Evolutionary conservation across 2,113 vertebrate genomes (phyloP), one percentile per base, ranked within the genome.

Genomic region (Candoia aspera): DNA sequence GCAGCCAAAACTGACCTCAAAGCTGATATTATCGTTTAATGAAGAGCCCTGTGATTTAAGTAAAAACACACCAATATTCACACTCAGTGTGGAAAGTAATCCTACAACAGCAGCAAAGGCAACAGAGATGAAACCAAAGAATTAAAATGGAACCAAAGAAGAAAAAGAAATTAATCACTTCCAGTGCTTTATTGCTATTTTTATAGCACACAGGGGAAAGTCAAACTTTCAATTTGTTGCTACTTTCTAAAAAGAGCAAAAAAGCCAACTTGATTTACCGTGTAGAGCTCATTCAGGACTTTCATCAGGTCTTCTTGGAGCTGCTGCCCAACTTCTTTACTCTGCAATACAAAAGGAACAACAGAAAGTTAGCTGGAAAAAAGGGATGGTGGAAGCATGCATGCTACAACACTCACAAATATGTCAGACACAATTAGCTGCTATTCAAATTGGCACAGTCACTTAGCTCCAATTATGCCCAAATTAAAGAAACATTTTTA

Each of bases 221-320:
- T 93, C 94, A 94, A 96, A 95, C 49, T 19, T 94, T 37, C 19
- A 79, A 79, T 79, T 93, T 92, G 92, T 84, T 93, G 94, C 92
- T 88, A 21, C 33, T 89, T 93, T 89, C 90, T 58, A 92, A 93
- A 92, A 91, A 95, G 23, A 3, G 94, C 93, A 95, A 93, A 91
- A 91, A 90, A 91, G 53, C 73, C 64, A 37, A 46, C 8, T 15
- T 93, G 94, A 96, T 97, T 99, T 98, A 99, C 99, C 97, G 99
- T 98, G 96, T 99, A 99, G 87, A 99, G 98, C 90, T 99, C 99
- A 90, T 99, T 99, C 94, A 99, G 96, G 94, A 99, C 99, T 97
- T 99, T 99, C 98, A 99, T 98, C 97, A 99, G 95, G 95, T 99
- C 99, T 93, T 99, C 99, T 94, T 99, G 99, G 94, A 99, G 98